Base-by-base conservation (phyloP, 2,797 vertebrate species). In the Gambelia wislizenii region DNA sequence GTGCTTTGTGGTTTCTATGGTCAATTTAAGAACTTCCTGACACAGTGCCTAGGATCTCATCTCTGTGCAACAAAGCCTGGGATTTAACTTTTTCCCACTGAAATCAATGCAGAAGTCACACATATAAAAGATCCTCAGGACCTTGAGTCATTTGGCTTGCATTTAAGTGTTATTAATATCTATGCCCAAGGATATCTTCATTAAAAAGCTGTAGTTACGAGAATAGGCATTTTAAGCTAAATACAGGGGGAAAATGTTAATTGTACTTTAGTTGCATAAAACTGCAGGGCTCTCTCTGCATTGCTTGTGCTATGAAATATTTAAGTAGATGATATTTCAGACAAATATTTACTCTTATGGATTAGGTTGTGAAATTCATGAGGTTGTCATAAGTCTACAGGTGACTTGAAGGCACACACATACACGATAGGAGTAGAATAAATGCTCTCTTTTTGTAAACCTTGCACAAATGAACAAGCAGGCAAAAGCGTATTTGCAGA, bases 1-100 rank as follows among this genome's bases (percentile, higher is more conserved):
- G 14, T 64, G 14, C 61, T 87, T 83, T 83, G 79, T 75, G 42
- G 70, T 76, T 88, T 88, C 44, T 52, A 82, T 76, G 33, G 70
- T 33, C 82, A 72, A 61, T 67, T 76, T 61, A 67, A 12, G 33
- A 52, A 77, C 33, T 83, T 83, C 72, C n/a, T 74, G 79, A 64
- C n/a, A 61, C 25, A 39, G 80, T 76, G 70, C 72, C 80, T 67
- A 56, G 56, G 56, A 52, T 75, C 36, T 76, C 47, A 76, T 36
- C 33, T 25, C 78, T 74, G 39, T 47, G 69, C 54, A 49, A 42
- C 36, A 54, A 70, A 86, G 59, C 49, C 89, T 86, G 84, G 78
- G 56, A 76, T 75, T 47, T 89, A 36, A 86, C 36, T 70, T 49
- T n/a, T 49, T 54, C 79, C 54, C 78, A 82, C 12, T 89, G 47